Base-by-base conservation (phyloP, 2,113 vertebrate species). In the Ciconia maguari region DNA sequence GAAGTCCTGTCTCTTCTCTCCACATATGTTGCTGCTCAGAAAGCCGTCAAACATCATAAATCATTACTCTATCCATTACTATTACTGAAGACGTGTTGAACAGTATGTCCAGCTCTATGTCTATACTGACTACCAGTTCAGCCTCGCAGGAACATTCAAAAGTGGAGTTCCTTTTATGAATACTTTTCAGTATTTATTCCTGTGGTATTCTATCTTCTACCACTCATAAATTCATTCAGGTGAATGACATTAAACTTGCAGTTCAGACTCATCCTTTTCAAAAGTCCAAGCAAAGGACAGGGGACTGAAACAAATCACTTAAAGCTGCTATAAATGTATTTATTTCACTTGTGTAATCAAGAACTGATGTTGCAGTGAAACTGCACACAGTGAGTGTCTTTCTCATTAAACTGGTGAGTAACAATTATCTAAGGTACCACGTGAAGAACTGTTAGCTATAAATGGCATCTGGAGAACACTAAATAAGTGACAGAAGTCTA, bases 401-500 rank as follows among this genome's bases (percentile, higher is more conserved):
- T 82, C 69, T 77, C 32, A 87, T 87, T 71, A 79, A 55, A 71
- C 91, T 64, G 68, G 46, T 38, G 62, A 66, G 54, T 82, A 89
- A 78, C 69, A 87, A 82, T 94, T 94, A 71, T 34, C 72, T 78
- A 64, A 89, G 61, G 46, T 91, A 87, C 55, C 60, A 81, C 5
- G 5, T 71, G 77, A 94, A 89, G 72, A 91, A 89, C 86, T 34
- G n/a, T 16, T 34, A 91, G 69, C 52, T 87, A 27, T 60, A 93
- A 89, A 84, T n/a, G 64, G 38, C 77, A 76, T 41, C 69, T 87
- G 57, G 91, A 94, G 89, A 92, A 84, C 77, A 94, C 25, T 48
- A 68, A 92, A 64, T 77, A 96, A 93, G 36, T 84, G 83, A 71
- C 74, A 94, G 80, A 76, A 94, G 72, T 91, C 81, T 94, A 60